Conservation (phyloP, 2,888 invertebrate species). For the Rambutsinella grinnellia region DNA sequence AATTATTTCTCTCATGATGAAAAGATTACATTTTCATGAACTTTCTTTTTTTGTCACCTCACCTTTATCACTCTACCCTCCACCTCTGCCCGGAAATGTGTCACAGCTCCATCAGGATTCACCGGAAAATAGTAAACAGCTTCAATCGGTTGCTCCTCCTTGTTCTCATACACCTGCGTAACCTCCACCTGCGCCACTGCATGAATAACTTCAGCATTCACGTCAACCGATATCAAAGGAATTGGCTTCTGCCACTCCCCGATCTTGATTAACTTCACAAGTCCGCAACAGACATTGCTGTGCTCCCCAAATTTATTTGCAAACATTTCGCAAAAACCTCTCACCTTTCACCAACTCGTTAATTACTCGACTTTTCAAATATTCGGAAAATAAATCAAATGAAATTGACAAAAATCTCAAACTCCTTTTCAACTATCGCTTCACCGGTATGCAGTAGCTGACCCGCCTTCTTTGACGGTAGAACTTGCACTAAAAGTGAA, state of each 20-base stretch:
- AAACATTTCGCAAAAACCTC: no score
- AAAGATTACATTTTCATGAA: not conserved
- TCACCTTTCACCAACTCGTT: no score
- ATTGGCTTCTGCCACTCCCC: slow-evolving; percentile 22
- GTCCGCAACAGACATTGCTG: not conserved
- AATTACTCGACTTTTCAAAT: no score
- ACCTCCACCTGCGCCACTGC: slow-evolving; percentile 59
- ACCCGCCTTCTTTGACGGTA: no score
- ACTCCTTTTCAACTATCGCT: no score
- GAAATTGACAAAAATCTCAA: no score
- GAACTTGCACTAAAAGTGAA: no score
- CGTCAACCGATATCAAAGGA: slow-evolving; percentile 55
- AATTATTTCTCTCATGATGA: not conserved
- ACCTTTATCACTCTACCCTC: slow-evolving; percentile 58
- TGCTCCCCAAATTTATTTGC: no score
- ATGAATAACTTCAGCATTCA: slow-evolving; percentile 57
- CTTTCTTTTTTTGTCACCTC: not conserved
- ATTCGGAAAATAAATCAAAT: no score
- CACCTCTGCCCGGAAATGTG: slow-evolving; percentile 61
- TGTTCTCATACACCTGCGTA: slow-evolving; percentile 63
- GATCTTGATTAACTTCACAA: not conserved
- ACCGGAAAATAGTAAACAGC: slow-evolving; percentile 64
- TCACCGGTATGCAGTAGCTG: no score
- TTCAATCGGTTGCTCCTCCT: slow-evolving; percentile 64
- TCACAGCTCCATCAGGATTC: slow-evolving; percentile 62